Evolutionary conservation across 2,797 vertebrate genomes (phyloP), one percentile per base, ranked within the genome.

Genomic region (Poeciliopsis gracilis): DNA sequence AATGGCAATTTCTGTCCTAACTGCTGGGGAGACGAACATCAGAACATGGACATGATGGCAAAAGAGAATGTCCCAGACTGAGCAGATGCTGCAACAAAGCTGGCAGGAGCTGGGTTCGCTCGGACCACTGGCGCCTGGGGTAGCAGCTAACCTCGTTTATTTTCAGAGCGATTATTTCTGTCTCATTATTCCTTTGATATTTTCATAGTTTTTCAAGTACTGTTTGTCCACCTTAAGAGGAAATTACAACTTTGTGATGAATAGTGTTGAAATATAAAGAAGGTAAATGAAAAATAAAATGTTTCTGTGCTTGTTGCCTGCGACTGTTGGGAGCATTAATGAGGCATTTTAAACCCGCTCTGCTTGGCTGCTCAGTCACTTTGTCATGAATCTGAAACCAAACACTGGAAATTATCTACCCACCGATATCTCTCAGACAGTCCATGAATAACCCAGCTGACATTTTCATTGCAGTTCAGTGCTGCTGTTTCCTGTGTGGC

Each of bases 361-460:
- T 67, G 63, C 36, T 67, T 41, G 63, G 63, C 63, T 67, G 20
- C 63, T 67, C 33, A 67, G 33, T 23, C 63, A 67, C 63, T 67
- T 67, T 67, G 36, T 67, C 63, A 67, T 67, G 20, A 67, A 5
- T 67, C 63, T 67, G 16, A 67, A 38, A 15, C 36, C 45, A 45
- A 72, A 47, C 41, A 23, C 30, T 63, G 30, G 30, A 63, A 63
- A 63, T 63, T 20, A 63, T 67, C 63, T 25, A 67, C 20, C 36
- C 20, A 67, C 9, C 41, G 63, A 67, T 67, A 23, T 11, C 36
- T 41, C 63, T 67, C 8, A 67, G 20, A 23, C 33, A 67, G 63
- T 23, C 4, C 18, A 41, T 23, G 36, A 67, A 38, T 41, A 67
- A 67, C 63, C 63, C 63, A 67, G 63, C 33, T 67, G 36, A 23